Percentiles rank a stretch among this genome's conserved stretches.
phyloP scores from a whole-genome alignment of 2,113 vertebrate genomes.

The Anoura caudifer region DNA sequence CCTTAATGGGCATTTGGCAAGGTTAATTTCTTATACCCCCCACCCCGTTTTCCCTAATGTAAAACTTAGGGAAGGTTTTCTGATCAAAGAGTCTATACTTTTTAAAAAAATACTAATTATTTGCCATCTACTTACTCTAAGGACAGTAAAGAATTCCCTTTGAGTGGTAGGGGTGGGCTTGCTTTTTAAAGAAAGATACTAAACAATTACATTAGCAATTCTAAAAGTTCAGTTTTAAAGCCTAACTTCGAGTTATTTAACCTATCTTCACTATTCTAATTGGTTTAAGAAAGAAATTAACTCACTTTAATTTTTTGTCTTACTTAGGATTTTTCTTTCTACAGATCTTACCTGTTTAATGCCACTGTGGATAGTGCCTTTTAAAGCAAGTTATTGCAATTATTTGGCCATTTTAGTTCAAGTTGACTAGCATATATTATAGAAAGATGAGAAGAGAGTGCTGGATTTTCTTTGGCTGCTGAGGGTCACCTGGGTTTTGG shows the following conservation, averaged over 20 bases:
- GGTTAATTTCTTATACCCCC: not conserved
- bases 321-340: constrained; percentile 49
- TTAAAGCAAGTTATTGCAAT: constrained; percentile 25
- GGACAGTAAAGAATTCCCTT: not conserved
- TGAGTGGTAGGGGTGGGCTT: not conserved
- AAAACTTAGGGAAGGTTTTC: not conserved
- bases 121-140: not conserved
- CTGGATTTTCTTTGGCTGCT: not conserved
- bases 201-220: not conserved
- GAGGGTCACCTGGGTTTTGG: not conserved
- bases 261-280: not conserved
- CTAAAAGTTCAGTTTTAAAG: not conserved
- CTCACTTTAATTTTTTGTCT: constrained; percentile 28
- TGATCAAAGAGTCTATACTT: not conserved
- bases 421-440: not conserved
- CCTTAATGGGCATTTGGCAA: not conserved
- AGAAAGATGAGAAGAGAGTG: not conserved
- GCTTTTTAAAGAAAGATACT: not conserved
- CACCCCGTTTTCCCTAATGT: not conserved
- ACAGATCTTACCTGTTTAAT: constrained; percentile 46
- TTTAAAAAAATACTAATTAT: not conserved
- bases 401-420: constrained; percentile 43
- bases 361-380: constrained; percentile 44
- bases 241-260: not conserved
- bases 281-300: not conserved